These are phyloP conservation scores for Garra rufa DNA, from an alignment of 2,113 vertebrate species.

Conservation along the genomic window DNA sequence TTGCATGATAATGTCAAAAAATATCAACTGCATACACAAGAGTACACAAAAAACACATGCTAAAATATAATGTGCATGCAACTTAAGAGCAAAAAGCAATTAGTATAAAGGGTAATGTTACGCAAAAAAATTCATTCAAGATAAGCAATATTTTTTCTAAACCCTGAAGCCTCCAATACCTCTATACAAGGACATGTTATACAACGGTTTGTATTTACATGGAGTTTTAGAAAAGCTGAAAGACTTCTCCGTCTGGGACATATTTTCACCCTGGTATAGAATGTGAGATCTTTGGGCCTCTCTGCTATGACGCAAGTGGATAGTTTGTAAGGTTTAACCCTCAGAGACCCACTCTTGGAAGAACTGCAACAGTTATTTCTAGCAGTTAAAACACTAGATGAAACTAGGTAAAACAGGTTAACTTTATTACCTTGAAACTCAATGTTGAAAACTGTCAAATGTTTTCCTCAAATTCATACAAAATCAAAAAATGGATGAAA, in stretches of 20 bases:
- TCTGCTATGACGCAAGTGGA: neutral
- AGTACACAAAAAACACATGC: slow-evolving; percentile 4
- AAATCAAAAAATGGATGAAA: neutral
- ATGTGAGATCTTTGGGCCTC: slow-evolving; percentile 35
- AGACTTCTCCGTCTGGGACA: slow-evolving; percentile 33
- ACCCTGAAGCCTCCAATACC: neutral
- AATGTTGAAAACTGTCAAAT: too few species aligned
- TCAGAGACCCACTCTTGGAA: neutral
- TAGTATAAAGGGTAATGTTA: neutral
- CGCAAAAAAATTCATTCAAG: neutral
- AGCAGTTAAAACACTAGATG: neutral
- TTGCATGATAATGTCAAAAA: neutral
- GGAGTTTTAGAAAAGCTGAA: slow-evolving; percentile 25
- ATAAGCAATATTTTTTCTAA: neutral
- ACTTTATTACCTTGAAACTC: too few species aligned
- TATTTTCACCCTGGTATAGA: slow-evolving; percentile 46
- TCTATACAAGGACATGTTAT: neutral
- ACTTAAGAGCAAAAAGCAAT: neutral
- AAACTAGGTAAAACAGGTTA: neutral
- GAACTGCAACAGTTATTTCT: neutral
- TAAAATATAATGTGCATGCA: neutral
- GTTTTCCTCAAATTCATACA: too few species aligned
- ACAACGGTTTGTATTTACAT: slow-evolving; percentile 2
- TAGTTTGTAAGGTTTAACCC: slow-evolving; percentile 6
- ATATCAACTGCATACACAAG: slow-evolving; percentile 5